Percentiles rank a stretch among this genome's conserved stretches.
These are phyloP conservation scores for Drosophila pseudotakahashii DNA, from an alignment of 2,888 invertebrate species.

Conservation along the genomic window DNA sequence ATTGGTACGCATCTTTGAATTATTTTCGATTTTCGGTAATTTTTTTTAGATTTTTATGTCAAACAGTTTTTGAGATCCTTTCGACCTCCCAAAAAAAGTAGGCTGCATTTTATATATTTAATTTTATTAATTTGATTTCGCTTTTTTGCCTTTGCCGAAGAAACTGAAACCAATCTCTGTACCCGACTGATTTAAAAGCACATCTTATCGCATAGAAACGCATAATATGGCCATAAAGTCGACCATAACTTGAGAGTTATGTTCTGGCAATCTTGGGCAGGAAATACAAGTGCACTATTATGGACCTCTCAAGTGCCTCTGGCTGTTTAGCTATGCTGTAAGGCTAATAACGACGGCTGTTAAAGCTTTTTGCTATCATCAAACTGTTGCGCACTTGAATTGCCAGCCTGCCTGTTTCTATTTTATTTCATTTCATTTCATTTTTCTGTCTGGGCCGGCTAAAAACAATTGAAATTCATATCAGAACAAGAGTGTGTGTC, in stretches of 20 bases:
- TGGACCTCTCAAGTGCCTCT: conserved; percentile 3
- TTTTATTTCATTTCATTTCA: conserved; percentile 9
- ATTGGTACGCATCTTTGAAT: too few relatives aligned
- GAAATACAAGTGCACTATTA: conserved; percentile 17
- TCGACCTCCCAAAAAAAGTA: too few relatives aligned
- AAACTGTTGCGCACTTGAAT: conserved; percentile 32
- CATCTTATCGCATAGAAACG: not conserved
- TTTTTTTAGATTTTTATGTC: too few relatives aligned
- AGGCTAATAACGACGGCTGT: conserved; percentile 4
- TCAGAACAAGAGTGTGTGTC: conserved; percentile 44
- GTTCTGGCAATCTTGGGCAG: conserved; percentile 9
- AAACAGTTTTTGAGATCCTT: too few relatives aligned
- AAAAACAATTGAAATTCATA: conserved; percentile 68
- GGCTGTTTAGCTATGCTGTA: conserved; percentile 4
- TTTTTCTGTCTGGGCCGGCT: conserved; percentile 9
- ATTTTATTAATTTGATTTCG: not conserved
- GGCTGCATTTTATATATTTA: too few relatives aligned
- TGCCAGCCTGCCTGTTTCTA: conserved; percentile 2
- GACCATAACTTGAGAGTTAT: conserved; percentile 19
- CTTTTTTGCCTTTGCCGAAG: not conserved
- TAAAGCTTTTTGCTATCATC: conserved; percentile 22
- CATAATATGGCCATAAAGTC: conserved; percentile 13
- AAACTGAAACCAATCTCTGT: not conserved
- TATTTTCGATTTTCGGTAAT: too few relatives aligned
- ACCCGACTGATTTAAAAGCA: not conserved